Base-by-base conservation (phyloP, 2,113 vertebrate species). In the Oryzias curvinotus region DNA sequence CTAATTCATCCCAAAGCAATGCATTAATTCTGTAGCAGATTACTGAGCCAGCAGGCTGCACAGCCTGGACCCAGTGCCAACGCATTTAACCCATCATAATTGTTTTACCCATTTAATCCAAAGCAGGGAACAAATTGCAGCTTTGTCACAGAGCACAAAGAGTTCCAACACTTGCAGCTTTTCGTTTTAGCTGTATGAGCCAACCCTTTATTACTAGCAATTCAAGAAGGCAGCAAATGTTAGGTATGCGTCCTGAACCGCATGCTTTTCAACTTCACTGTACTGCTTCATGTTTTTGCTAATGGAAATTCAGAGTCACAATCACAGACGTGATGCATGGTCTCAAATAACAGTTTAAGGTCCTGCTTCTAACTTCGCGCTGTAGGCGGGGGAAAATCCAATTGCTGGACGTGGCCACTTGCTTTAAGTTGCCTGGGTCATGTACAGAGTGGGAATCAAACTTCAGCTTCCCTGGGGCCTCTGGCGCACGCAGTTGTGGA, bases 71-170 rank as follows among this genome's bases (percentile, higher is more conserved):
- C 41, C 52, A 54, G 36, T 65, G 58, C 66, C 53, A 57, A 66
- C 75, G 67, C 65, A 58, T 83, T 86, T 77, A 82, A 77, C 80
- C 74, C 58, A 42, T 77, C 41, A 16, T 42, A 53, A 68, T 57
- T n/a, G 52, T 68, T 73, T 73, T 21, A 59, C 21, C 43, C 50
- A 16, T 75, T 19, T 70, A 78, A 72, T 74, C 68, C 61, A 75
- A 43, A 12, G 23, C 45, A 55, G 26, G 14, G 18, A 25, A 26
- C 63, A 52, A 52, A 73, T 36, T 14, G 52, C 43, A 67, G 56
- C 48, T 65, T 53, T 28, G 14, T 65, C 68, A 55, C n/a, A 25
- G 19, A 73, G 49, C 59, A 55, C 6, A 1, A 26, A 61, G 61
- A 0, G 43, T 57, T 63, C 44, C 47, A 68, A 59, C 47, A 47